Base-by-base conservation (phyloP, 2,113 vertebrate genomes). In the Burhinus bistriatus region DNA sequence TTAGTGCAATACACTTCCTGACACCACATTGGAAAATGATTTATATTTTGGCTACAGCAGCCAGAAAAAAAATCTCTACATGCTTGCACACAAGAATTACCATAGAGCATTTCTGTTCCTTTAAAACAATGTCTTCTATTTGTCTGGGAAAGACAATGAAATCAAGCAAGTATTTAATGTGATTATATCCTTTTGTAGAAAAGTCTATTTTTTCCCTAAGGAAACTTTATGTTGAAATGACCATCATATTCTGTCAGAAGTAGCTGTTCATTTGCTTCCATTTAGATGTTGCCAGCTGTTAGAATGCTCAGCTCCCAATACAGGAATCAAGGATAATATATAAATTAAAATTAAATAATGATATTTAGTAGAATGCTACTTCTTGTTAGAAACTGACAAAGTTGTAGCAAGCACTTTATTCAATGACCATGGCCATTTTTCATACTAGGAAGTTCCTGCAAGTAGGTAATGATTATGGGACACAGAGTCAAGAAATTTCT, bases 1-100 rank as follows among this genome's bases (percentile, higher is more conserved):
- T 96, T 95, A 92, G 83, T 96, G 93, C 93, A 85, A 77, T 91
- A 85, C 20, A 64, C 80, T 88, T 78, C 86, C 89, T 96, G 94
- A 96, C 94, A 94, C 49, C 25, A 68, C 84, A 66, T 75, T 32
- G 23, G 89, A 95, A 91, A 95, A 75, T 90, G 84, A 96, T 95
- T 97, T 97, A 73, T 69, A 40, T 89, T 91, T 97, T 96, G 94
- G 89, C 85, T 96, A 29, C 42, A 87, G 69, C 61, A 71, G 6
- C 84, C 69, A 96, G 66, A 78, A 93, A 89, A 96, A 79, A 61
- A 65, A 47, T 32, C 38, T 94, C 34, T 93, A 85, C 62, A 49
- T 59, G 55, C 65, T 91, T 85, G 45, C 40, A 82, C 68, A 69
- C 20, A 80, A 93, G 83, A 87, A 95, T 95, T 91, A 87, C 30